Base-by-base conservation (phyloP, 2,113 vertebrate genomes). In the Callospermophilus lateralis region DNA sequence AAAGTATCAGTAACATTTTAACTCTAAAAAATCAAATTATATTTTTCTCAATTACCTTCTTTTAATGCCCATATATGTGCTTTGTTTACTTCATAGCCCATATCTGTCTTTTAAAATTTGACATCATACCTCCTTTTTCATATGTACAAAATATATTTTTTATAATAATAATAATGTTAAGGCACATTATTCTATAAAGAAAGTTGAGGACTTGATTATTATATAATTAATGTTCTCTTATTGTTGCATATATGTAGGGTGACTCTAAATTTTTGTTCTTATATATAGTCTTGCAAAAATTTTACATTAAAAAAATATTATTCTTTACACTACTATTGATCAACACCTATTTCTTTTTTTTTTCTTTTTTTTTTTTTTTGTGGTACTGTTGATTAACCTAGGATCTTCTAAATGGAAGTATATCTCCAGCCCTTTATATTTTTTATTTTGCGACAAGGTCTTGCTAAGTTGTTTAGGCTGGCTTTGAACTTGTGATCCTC, bases 11-110 rank as follows among this genome's bases (percentile, higher is more conserved):
- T 91, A 51, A 55, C 4, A 55, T 61, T 51, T 87, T 34, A 76
- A 74, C 24, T 73, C 53, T 63, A 93, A 65, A 30, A 79, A 96
- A 96, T 79, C 4, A 77, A 86, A 61, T 86, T 88, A 37, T 79
- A 39, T 91, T 87, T 94, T 55, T 79, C n/a, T 84, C 17, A 81
- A 45, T 72, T 55, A 77, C 34, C 13, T 80, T 73, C 34, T 51
- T 51, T 3, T 94, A 48, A n/a, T 12, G 26, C n/a, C 32, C 30
- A 58, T 74, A 81, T 37, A 80, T 39, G 37, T 93, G 10, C 42
- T 17, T 77, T 11, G 73, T 67, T 93, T 90, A 53, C 0, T 32
- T 37, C 32, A 67, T 32, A 32, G 53, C 26, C 67, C 85, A 12
- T 48, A 20, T 85, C 1, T 73, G 51, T 79, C 76, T 80, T 96